Conservation (phyloP, 2,113 vertebrate species). For the Ploceus nigricollis region DNA sequence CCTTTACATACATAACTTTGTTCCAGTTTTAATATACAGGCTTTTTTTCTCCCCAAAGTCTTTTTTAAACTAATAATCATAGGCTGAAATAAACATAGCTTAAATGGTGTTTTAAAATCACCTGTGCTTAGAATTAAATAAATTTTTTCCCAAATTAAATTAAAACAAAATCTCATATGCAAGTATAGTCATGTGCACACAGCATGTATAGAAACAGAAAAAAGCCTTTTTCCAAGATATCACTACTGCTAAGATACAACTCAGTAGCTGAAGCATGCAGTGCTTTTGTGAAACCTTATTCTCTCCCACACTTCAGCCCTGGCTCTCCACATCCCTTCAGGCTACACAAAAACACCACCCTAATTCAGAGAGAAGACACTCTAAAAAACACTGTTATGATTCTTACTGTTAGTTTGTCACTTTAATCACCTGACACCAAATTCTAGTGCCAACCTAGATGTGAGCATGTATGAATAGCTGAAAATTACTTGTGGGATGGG, state of each 20-base stretch:
- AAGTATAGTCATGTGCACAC: background rate
- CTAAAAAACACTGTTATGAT: background rate
- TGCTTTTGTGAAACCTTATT: background rate
- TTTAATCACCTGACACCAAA: background rate
- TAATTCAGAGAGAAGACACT: background rate
- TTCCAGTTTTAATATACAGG: background rate
- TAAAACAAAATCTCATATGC: background rate
- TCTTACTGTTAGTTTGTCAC: background rate
- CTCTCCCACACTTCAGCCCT: background rate
- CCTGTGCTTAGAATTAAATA: background rate
- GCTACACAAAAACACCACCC: background rate
- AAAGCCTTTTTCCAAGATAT: background rate
- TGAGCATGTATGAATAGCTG: background rate
- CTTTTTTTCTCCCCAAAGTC: background rate
- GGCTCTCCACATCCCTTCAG: background rate
- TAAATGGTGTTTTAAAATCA: background rate
- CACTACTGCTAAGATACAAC: background rate
- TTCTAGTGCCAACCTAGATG: accelerated
- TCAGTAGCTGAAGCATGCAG: accelerated
- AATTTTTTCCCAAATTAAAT: background rate
- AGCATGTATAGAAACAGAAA: background rate
- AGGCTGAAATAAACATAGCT: background rate
- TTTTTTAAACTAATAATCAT: background rate
- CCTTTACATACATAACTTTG: background rate
- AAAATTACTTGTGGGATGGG: background rate